Conservation (phyloP, 92 coral and sea anemone species). For the Heliopora coerulea region DNA sequence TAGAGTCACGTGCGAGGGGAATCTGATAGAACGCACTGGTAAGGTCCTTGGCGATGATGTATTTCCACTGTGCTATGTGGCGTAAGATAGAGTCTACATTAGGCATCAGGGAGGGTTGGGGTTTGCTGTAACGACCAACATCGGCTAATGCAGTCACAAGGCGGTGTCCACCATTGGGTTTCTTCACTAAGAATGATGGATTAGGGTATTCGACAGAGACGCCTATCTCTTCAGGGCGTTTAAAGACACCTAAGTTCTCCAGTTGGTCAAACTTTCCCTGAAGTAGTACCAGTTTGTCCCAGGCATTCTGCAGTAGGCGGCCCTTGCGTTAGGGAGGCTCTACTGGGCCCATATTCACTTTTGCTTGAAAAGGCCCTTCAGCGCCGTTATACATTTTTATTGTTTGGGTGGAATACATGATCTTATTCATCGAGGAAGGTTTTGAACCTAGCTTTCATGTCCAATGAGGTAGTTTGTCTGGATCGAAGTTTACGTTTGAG, state of each 20-base stretch:
- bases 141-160: slow-evolving; percentile 45
- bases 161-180: slow-evolving; percentile 36
- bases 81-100: too few relatives aligned
- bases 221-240: slow-evolving; percentile 11
- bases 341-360: neutral
- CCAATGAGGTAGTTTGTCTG: too few relatives aligned
- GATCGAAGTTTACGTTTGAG: too few relatives aligned
- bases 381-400: too few relatives aligned
- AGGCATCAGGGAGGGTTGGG: too few relatives aligned
- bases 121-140: neutral
- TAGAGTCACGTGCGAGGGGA: slow-evolving; percentile 4
- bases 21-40: slow-evolving; percentile 23
- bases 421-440: neutral
- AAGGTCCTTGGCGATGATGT: slow-evolving; percentile 7
- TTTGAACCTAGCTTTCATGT: too few relatives aligned
- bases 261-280: slow-evolving; percentile 48
- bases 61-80: slow-evolving; percentile 48
- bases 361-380: neutral
- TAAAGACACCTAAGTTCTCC: slow-evolving; percentile 41
- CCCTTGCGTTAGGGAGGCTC: neutral
- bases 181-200: slow-evolving; percentile 51
- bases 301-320: slow-evolving; percentile 21
- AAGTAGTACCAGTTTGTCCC: slow-evolving; percentile 35
- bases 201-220: too few relatives aligned
- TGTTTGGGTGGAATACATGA: neutral